A percentile compares a stretch with the other conserved stretches of the same genome.
phyloP scores from a whole-genome alignment of 2,797 vertebrate genomes.

The Pseudocheirus occidentalis region DNA sequence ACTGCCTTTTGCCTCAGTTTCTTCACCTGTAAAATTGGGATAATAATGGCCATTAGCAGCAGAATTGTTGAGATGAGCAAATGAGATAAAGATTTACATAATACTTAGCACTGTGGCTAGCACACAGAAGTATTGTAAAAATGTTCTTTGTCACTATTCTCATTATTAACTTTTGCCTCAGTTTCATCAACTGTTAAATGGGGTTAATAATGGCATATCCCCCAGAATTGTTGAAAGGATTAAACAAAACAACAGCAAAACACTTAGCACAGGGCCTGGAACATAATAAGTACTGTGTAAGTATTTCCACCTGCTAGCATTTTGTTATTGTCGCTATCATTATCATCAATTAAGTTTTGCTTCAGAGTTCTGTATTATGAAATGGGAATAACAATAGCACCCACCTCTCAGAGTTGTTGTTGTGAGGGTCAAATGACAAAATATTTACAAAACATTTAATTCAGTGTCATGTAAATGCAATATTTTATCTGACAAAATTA shows the following conservation, averaged over 20 bases:
- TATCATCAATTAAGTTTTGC: not conserved
- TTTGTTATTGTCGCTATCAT: not conserved
- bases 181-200: not conserved
- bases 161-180: not conserved
- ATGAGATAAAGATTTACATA: not conserved
- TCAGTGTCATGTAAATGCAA: not conserved
- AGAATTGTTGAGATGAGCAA: not conserved
- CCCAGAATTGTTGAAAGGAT: not conserved
- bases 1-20: not conserved
- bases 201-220: not conserved
- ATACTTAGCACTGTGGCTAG: not conserved
- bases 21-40: not conserved
- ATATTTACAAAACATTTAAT: not conserved
- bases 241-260: not conserved
- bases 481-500: no score
- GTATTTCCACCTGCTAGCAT: not conserved
- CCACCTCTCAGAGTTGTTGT: not conserved
- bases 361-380: not conserved
- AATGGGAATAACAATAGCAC: not conserved
- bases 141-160: not conserved
- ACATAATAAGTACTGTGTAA: not conserved
- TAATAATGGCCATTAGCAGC: not conserved
- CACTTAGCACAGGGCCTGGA: no score
- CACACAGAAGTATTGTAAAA: not conserved
- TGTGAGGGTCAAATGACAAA: not conserved